A percentile compares a stretch with the other conserved stretches of the same genome.
phyloP scores from a whole-genome alignment of 1,140 invertebrate species.

The Brachystomella parvula region DNA sequence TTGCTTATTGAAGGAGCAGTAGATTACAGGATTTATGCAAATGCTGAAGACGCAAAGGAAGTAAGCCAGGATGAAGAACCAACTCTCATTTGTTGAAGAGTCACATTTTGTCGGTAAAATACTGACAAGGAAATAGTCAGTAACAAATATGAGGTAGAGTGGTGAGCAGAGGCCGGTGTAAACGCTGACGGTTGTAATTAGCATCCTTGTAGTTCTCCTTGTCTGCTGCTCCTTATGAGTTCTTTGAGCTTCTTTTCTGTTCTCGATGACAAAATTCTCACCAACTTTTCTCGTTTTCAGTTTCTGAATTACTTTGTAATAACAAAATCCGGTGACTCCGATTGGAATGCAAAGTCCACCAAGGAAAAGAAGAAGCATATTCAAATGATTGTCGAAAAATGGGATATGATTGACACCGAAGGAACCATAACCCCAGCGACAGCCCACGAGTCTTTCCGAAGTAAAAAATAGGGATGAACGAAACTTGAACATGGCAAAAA shows the following conservation, averaged over 20 bases:
- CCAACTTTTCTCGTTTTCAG: neutral
- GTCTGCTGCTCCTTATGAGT: neutral
- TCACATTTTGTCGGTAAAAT: neutral
- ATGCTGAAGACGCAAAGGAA: conserved; percentile 10
- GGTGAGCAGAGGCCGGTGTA: neutral
- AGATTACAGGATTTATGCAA: conserved; percentile 10
- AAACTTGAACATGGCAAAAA: conserved; percentile 9
- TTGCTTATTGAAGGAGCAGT: conserved; percentile 9
- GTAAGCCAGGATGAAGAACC: neutral
- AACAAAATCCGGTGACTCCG: neutral
- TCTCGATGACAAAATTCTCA: neutral
- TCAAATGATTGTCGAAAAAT: conserved; percentile 4
- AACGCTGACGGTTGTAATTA: neutral
- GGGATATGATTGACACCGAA: neutral
- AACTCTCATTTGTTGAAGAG: neutral
- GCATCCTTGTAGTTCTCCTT: neutral
- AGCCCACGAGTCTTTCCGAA: conserved; percentile 8
- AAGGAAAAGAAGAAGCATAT: neutral
- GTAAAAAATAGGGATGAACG: neutral
- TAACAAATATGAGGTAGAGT: neutral
- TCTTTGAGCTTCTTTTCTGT: neutral
- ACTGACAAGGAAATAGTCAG: neutral
- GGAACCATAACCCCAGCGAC: neutral
- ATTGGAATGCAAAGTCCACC: neutral
- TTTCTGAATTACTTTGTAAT: conserved; percentile 8